Evolutionary conservation across 2,888 invertebrate genomes (phyloP).

Genomic region (Drosophila formosana): DNA sequence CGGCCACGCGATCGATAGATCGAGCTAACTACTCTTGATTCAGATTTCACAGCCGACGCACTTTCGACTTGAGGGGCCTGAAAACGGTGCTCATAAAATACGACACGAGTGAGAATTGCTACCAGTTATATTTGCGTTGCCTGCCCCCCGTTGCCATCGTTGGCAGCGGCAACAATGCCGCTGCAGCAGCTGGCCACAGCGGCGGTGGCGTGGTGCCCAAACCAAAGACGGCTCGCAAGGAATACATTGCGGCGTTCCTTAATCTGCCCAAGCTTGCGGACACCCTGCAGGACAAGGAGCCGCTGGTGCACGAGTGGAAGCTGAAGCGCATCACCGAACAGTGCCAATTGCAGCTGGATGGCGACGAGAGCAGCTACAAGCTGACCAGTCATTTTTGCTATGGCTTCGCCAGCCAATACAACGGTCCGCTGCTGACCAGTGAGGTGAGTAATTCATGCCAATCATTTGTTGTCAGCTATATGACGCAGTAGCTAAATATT

Average conservation of each 20-base stretch:
- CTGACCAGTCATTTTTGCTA: conserved; percentile 76
- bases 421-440: conserved; percentile 60
- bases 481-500: neutral
- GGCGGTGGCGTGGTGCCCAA: conserved; percentile 50
- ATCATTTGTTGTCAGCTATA: neutral
- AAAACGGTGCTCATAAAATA: conserved; percentile 77
- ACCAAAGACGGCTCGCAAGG: conserved; percentile 68
- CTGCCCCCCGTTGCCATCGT: conserved; percentile 58
- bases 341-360: conserved; percentile 80
- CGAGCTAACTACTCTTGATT: neutral
- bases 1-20: neutral
- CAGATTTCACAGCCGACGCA: conserved; percentile 78
- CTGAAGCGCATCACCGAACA: conserved; percentile 81
- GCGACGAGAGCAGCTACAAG: conserved; percentile 56
- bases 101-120: conserved; percentile 68
- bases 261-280: conserved; percentile 46
- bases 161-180: conserved; percentile 18
- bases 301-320: conserved; percentile 64
- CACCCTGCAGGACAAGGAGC: conserved; percentile 44
- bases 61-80: conserved; percentile 80
- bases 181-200: conserved; percentile 19
- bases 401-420: conserved; percentile 77
- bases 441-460: conserved; percentile 47
- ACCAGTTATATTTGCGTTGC: conserved; percentile 75
- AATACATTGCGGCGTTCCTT: conserved; percentile 64